Percentiles rank a stretch among this genome's conserved stretches.
Evolutionary conservation across 2,888 invertebrate species (phyloP).

Genomic region (Tromatobia lineatoria): DNA sequence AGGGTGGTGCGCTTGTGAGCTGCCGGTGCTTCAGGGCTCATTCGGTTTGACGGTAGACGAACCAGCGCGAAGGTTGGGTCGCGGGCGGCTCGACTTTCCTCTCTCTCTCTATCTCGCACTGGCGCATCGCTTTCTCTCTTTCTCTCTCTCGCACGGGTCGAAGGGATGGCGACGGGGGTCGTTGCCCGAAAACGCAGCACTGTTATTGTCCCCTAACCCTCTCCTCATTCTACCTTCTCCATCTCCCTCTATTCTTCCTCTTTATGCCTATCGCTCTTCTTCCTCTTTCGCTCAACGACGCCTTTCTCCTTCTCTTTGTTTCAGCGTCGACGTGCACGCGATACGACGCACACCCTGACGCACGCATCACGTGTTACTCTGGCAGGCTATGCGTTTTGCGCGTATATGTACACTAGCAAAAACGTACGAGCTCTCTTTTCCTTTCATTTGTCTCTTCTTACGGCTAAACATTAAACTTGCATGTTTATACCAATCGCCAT

Average conservation of each 20-base stretch:
- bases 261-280: conserved; percentile 57
- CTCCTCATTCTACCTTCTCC: conserved; percentile 68
- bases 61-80: conserved; percentile 66
- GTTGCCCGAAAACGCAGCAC: conserved; percentile 84
- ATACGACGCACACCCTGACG: conserved; percentile 68
- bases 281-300: conserved; percentile 30
- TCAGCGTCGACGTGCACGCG: conserved; percentile 75
- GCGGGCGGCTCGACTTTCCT: conserved; percentile 45
- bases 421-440: too few species aligned
- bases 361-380: conserved; percentile 44
- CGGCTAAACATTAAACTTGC: too few species aligned
- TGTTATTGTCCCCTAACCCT: conserved; percentile 82
- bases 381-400: conserved; percentile 34
- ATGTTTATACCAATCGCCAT: too few species aligned
- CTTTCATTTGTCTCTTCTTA: too few species aligned
- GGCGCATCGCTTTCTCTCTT: conserved; percentile 29
- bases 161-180: conserved; percentile 83
- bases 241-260: conserved; percentile 43
- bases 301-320: conserved; percentile 70
- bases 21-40: conserved; percentile 61
- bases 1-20: conserved; percentile 54
- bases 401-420: conserved; percentile 32
- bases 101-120: conserved; percentile 32
- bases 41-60: conserved; percentile 67
- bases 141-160: conserved; percentile 70